Conservation (phyloP, 2,888 invertebrate genomes). For the Palloptera scutellata region DNA sequence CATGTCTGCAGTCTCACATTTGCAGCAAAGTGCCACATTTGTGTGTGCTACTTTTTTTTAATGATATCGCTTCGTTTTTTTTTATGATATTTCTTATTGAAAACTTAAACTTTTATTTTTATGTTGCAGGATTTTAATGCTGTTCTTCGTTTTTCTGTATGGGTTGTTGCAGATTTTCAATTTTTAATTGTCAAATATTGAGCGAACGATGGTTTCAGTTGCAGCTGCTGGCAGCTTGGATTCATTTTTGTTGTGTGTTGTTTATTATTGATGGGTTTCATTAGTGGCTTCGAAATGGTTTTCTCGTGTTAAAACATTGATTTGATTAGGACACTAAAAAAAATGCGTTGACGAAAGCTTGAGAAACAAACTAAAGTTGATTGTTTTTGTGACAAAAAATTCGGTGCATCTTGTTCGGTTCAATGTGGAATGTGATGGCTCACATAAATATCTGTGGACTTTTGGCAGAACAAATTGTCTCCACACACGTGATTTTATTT, state of each 20-base stretch:
- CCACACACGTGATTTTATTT: no score
- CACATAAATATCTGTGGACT: no score
- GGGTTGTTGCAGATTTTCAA: background rate
- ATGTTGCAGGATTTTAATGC: background rate
- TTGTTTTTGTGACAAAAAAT: background rate
- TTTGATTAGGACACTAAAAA: conserved; percentile 52
- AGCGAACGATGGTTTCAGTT: background rate
- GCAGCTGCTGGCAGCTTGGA: background rate
- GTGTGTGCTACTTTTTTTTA: background rate
- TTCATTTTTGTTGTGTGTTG: background rate
- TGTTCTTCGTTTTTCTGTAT: background rate
- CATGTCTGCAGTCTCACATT: background rate
- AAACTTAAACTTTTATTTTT: background rate
- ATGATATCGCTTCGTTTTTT: no score
- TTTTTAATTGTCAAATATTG: background rate
- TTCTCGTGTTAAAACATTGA: conserved; percentile 56
- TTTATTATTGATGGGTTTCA: background rate
- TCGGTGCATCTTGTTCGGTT: background rate
- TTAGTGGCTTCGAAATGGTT: conserved; percentile 53
- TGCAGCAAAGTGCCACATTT: background rate
- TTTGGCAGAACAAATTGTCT: no score
- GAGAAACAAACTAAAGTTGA: background rate
- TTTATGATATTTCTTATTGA: background rate
- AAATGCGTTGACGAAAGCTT: background rate
- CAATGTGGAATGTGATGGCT: no score